Conservation (phyloP, 2,113 vertebrate genomes). For the Seriola rivoliana region DNA sequence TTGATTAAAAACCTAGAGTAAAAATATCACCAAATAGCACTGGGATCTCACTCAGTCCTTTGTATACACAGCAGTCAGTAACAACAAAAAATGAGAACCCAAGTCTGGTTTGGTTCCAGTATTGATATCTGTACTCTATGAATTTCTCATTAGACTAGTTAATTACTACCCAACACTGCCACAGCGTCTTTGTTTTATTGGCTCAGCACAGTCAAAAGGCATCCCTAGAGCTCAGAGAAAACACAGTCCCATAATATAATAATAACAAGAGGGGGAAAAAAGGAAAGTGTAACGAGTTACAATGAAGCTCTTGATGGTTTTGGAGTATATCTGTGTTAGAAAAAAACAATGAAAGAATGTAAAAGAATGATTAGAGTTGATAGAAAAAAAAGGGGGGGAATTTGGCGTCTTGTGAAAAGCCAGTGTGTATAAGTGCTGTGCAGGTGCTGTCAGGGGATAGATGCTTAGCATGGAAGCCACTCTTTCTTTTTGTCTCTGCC, state of each 20-base stretch:
- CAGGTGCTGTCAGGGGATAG: neutral
- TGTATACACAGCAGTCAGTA: conserved; percentile 35
- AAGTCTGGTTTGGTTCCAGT: conserved; percentile 38
- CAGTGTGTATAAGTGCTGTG: neutral
- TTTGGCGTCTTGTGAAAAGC: conserved; percentile 4
- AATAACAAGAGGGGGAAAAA: conserved; percentile 22
- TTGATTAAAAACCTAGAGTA: conserved; percentile 3
- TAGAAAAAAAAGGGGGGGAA: conserved; percentile 7
- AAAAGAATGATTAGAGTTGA: conserved; percentile 42
- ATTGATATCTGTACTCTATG: conserved; percentile 39
- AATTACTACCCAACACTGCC: conserved; percentile 53
- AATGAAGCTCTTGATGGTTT: conserved; percentile 37
- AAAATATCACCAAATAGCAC: conserved; percentile 17
- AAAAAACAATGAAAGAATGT: neutral
- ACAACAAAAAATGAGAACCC: conserved; percentile 23
- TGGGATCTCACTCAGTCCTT: conserved; percentile 35
- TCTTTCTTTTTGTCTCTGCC: conserved; percentile 4
- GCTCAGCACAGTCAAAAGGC: conserved; percentile 47
- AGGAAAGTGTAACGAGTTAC: conserved; percentile 14
- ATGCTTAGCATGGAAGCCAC: conserved; percentile 1
- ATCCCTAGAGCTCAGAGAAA: conserved; percentile 51
- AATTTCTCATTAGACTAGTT: conserved; percentile 57
- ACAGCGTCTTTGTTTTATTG: conserved; percentile 54
- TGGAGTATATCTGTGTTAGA: conserved; percentile 38
- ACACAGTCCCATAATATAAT: conserved; percentile 33